phyloP scores from a whole-genome alignment of 2,113 vertebrate species.

The Crotalus helleri region DNA sequence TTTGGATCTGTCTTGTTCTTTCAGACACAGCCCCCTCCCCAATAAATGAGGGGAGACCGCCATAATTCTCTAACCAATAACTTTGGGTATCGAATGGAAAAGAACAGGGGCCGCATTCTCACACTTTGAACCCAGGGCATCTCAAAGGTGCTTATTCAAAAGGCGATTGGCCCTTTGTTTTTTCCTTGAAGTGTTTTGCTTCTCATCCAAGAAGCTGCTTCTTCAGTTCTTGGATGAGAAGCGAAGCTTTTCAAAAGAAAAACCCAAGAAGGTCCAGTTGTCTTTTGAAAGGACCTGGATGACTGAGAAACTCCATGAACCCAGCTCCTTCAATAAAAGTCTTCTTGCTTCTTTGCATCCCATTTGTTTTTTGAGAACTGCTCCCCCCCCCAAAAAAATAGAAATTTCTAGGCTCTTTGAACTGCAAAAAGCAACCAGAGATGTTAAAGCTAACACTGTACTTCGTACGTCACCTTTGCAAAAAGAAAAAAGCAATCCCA shows the following conservation, averaged over 20 bases:
- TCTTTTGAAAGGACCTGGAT: background rate
- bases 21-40: background rate
- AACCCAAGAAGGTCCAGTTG: background rate
- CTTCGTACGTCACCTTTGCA: background rate
- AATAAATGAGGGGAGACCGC: background rate
- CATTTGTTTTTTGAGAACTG: background rate
- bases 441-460: slow-evolving; percentile 13
- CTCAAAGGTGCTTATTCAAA: too few species aligned
- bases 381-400: slow-evolving; percentile 10
- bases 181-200: background rate
- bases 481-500: background rate
- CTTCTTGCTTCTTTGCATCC: too few species aligned
- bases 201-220: background rate
- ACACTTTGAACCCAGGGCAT: background rate
- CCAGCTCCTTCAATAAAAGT: background rate
- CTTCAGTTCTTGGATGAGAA: background rate
- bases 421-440: slow-evolving; percentile 14
- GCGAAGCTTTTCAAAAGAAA: background rate
- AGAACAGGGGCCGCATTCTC: background rate
- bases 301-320: background rate
- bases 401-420: slow-evolving; percentile 10
- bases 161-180: background rate
- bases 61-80: slow-evolving; percentile 14
- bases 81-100: slow-evolving; percentile 3
- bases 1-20: slow-evolving; percentile 34